These are phyloP conservation scores for Stramonita haemastoma DNA, from an alignment of 2,888 invertebrate species.

Conservation along the genomic window DNA sequence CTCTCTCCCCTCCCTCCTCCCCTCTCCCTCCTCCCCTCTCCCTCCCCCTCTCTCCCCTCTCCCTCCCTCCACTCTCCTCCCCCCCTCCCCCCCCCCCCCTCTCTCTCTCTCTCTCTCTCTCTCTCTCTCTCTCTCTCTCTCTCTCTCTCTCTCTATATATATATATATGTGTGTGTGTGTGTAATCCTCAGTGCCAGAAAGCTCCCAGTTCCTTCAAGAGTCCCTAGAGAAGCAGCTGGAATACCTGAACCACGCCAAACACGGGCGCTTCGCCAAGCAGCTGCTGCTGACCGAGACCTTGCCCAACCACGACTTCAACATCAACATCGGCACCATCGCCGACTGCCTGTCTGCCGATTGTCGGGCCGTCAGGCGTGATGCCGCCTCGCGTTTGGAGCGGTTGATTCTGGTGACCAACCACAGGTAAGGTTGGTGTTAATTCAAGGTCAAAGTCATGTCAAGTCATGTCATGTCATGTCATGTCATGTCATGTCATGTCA, in stretches of 20 bases:
- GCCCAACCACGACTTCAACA: slow-evolving; percentile 13
- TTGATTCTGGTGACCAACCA: slow-evolving; percentile 6
- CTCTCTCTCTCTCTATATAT: too few species aligned
- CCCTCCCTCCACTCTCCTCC: too few species aligned
- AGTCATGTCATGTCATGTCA: too few species aligned
- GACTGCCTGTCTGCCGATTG: not conserved
- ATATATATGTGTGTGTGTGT: too few species aligned
- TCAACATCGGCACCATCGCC: slow-evolving; percentile 32
- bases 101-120: too few species aligned
- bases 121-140: too few species aligned
- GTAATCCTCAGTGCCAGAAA: not conserved
- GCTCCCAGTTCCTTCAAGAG: not conserved
- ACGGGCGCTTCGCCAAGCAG: not conserved
- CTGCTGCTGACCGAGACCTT: slow-evolving; percentile 32
- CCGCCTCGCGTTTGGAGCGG: slow-evolving; percentile 8
- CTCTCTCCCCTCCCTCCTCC: too few species aligned
- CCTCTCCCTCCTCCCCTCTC: too few species aligned
- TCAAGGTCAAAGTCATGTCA: too few species aligned
- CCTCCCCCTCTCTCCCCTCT: too few species aligned
- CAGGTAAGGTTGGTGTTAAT: not conserved
- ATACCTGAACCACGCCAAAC: not conserved
- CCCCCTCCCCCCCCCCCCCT: too few species aligned
- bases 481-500: too few species aligned
- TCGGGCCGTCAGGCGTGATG: slow-evolving; percentile 6
- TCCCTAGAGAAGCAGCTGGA: slow-evolving; percentile 21